Percentiles rank a stretch among this genome's conserved stretches.
Conservation (phyloP, 1,140 invertebrate genomes). For the Drosophila serrata region DNA sequence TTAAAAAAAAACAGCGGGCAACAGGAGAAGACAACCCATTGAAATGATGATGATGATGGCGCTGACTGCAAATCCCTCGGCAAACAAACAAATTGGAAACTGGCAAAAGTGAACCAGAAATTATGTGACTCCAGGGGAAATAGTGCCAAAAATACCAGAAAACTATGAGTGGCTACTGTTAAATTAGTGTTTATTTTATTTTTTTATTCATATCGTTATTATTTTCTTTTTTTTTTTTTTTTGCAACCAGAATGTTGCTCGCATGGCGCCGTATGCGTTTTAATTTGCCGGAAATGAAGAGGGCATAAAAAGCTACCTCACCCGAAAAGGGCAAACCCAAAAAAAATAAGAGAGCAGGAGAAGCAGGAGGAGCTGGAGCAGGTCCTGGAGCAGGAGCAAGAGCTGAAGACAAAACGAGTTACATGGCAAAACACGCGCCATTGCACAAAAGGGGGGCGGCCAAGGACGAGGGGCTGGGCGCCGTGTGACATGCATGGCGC, state of each 20-base stretch:
- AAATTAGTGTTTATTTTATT: constrained; percentile 38
- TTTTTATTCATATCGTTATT: not conserved
- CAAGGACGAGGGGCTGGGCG: constrained; percentile 21
- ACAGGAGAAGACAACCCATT: constrained; percentile 35
- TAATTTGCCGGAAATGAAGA: constrained; percentile 75
- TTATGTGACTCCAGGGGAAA: constrained; percentile 50
- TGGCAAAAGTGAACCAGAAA: constrained; percentile 44
- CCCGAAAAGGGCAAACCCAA: constrained; percentile 3
- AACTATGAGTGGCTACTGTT: constrained; percentile 6
- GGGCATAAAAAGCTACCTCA: constrained; percentile 41
- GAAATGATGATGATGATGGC: constrained; percentile 28
- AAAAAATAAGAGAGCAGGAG: constrained; percentile 5
- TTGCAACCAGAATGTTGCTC: constrained; percentile 12
- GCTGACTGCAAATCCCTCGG: constrained; percentile 36
- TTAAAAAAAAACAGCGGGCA: constrained; percentile 7
- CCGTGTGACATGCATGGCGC: constrained; percentile 66
- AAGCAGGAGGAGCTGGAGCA: not conserved
- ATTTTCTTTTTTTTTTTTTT: not conserved
- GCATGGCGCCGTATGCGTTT: constrained; percentile 53
- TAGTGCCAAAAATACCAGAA: constrained; percentile 6
- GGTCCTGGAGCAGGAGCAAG: constrained; percentile 1
- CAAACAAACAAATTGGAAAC: constrained; percentile 47
- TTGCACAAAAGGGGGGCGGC: constrained; percentile 41
- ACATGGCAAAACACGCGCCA: constrained; percentile 66
- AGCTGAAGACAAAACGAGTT: constrained; percentile 53